These are phyloP conservation scores for Cottoperca gobio DNA, from an alignment of 2,797 vertebrate species.

Conservation along the genomic window DNA sequence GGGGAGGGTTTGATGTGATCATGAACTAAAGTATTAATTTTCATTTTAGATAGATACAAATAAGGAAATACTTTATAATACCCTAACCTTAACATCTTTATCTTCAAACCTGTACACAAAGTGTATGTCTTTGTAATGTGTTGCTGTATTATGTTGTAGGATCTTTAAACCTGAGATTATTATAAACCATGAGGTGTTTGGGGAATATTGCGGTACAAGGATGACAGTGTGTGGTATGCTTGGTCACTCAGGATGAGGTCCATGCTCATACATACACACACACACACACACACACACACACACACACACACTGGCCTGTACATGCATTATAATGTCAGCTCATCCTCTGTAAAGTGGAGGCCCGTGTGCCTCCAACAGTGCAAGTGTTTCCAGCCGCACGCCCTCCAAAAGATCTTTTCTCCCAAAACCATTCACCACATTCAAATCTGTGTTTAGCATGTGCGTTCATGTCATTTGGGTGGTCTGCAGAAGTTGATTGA, in stretches of 20 bases:
- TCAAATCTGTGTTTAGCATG: conserved; percentile 81
- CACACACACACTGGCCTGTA: conserved; percentile 62
- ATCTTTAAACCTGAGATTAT: conserved; percentile 34
- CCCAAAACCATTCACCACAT: conserved; percentile 67
- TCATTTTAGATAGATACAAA: conserved; percentile 41
- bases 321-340: conserved; percentile 84
- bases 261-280: conserved; percentile 20
- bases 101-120: conserved; percentile 31
- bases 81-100: background rate
- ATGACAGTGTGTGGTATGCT: conserved; percentile 44
- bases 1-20: conserved; percentile 41
- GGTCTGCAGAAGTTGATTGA: conserved; percentile 69
- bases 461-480: conserved; percentile 73
- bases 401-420: conserved; percentile 60
- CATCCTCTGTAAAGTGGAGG: conserved; percentile 70
- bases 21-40: conserved; percentile 44
- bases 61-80: conserved; percentile 10
- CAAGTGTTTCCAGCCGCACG: conserved; percentile 52
- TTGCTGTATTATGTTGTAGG: conserved; percentile 22
- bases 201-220: conserved; percentile 32
- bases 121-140: conserved; percentile 38
- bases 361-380: conserved; percentile 67
- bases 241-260: conserved; percentile 48
- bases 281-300: conserved; percentile 27
- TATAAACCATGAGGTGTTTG: conserved; percentile 41